Evolutionary conservation across 2,888 invertebrate species (phyloP).

Genomic region (Drosophila phalerata): DNA sequence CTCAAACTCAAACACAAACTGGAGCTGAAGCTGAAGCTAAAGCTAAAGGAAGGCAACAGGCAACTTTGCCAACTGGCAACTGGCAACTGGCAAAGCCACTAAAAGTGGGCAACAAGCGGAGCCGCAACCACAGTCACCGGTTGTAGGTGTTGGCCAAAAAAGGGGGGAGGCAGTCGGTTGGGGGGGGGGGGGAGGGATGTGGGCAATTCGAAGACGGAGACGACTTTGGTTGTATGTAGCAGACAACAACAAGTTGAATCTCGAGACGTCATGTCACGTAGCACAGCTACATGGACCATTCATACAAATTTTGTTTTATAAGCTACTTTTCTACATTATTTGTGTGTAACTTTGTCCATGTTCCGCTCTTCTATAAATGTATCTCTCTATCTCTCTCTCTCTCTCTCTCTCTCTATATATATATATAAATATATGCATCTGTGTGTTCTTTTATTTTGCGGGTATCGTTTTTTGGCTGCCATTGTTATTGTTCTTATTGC

Average conservation of each 20-base stretch:
- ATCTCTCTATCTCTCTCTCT: too few relatives aligned
- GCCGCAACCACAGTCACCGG: constrained; percentile 22
- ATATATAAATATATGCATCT: constrained; percentile 19
- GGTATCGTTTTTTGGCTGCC: constrained; percentile 5
- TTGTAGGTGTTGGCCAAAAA: constrained; percentile 2
- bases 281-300: constrained; percentile 77
- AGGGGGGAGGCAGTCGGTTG: too few relatives aligned
- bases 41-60: constrained; percentile 29
- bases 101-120: constrained; percentile 43
- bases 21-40: constrained; percentile 5
- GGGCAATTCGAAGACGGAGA: constrained; percentile 26
- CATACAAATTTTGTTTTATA: constrained; percentile 81
- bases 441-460: constrained; percentile 22
- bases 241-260: constrained; percentile 74
- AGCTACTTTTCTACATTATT: constrained; percentile 77
- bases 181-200: constrained; percentile 9
- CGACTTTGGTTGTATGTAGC: constrained; percentile 40
- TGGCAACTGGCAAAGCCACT: constrained; percentile 45
- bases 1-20: constrained; percentile 13
- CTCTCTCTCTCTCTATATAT: too few relatives aligned
- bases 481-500: constrained; percentile 16
- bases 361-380: constrained; percentile 23
- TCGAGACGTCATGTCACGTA: constrained; percentile 76
- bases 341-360: constrained; percentile 73
- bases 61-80: constrained; percentile 23